Evolutionary conservation across 1,140 invertebrate genomes (phyloP).

Genomic region (Trachymyrmex septentrionalis): DNA sequence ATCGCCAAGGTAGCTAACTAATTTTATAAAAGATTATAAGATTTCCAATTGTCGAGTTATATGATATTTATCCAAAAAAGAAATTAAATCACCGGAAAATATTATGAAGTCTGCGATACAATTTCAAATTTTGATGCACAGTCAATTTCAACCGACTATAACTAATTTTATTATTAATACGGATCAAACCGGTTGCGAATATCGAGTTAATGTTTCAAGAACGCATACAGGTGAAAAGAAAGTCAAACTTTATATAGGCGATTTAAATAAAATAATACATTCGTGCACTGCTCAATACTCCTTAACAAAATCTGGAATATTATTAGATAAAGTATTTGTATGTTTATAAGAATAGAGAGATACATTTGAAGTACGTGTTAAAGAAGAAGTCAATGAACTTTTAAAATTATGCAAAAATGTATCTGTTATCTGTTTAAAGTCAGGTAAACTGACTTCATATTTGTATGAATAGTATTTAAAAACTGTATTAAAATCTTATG

Average conservation of each 20-base stretch:
- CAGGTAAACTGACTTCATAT: background rate
- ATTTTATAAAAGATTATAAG: conserved; percentile 1
- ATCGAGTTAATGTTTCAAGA: conserved; percentile 20
- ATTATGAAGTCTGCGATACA: background rate
- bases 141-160: background rate
- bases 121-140: background rate
- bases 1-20: background rate
- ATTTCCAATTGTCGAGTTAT: background rate
- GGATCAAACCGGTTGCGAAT: background rate
- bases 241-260: conserved; percentile 5
- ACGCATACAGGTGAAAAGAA: background rate
- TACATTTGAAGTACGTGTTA: background rate
- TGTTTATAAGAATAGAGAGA: conserved; percentile 13
- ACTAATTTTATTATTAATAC: conserved; percentile 22
- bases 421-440: background rate
- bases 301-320: conserved; percentile 1
- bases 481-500: background rate
- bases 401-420: conserved; percentile 32
- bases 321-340: conserved; percentile 37
- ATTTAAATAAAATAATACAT: conserved; percentile 31
- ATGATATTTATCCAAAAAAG: conserved; percentile 4
- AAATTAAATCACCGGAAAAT: background rate
- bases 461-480: conserved; percentile 9
- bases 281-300: conserved; percentile 19
- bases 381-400: background rate